Evolutionary conservation across 2,888 invertebrate species (phyloP).

Genomic region (Tenthredo notha): DNA sequence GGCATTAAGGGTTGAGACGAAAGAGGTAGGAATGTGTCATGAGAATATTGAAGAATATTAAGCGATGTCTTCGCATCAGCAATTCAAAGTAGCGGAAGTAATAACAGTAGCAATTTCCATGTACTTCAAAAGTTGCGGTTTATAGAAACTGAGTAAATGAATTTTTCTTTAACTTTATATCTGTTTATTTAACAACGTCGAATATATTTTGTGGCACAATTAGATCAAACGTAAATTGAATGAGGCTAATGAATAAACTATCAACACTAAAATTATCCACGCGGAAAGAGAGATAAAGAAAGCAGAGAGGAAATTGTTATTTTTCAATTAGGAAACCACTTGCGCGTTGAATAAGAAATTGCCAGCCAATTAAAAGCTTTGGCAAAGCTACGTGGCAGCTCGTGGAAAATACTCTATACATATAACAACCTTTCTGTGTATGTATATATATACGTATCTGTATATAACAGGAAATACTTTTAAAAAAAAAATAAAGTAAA

Average conservation of each 20-base stretch:
- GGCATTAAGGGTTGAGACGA: not conserved
- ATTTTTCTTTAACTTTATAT: not conserved
- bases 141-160: not conserved
- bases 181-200: not conserved
- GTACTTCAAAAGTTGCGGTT: not conserved
- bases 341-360: slow-evolving; percentile 26
- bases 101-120: slow-evolving; percentile 23
- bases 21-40: not conserved
- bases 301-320: not conserved
- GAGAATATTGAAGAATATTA: slow-evolving; percentile 44
- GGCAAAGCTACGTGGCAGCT: not conserved
- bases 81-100: slow-evolving; percentile 13
- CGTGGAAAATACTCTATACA: not conserved
- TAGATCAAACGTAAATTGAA: not conserved
- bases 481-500: not conserved
- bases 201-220: not conserved
- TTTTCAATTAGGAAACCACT: slow-evolving; percentile 16
- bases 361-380: slow-evolving; percentile 37
- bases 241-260: not conserved
- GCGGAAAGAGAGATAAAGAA: not conserved
- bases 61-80: slow-evolving; percentile 29
- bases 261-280: not conserved
- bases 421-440: too few relatives aligned
- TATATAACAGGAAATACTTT: not conserved
- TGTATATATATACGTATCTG: not conserved